Conservation (phyloP, 2,888 invertebrate species). For the Drosophila monieri region DNA sequence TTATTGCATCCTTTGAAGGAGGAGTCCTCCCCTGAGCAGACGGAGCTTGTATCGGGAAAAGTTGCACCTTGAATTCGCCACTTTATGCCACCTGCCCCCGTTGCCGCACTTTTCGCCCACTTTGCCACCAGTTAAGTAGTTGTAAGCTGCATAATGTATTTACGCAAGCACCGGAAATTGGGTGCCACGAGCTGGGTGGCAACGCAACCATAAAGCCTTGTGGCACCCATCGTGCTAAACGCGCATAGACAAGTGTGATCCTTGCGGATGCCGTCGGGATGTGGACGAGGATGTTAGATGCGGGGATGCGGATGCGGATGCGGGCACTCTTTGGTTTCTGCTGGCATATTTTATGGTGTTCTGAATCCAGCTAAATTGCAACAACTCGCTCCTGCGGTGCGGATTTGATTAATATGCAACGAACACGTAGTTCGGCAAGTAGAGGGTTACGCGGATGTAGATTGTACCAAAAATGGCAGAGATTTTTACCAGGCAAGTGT, state of each 20-base stretch:
- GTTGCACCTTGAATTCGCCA: conserved; percentile 68
- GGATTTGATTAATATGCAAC: conserved; percentile 46
- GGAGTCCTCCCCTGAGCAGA: conserved; percentile 30
- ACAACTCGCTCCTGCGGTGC: conserved; percentile 29
- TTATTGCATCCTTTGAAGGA: conserved; percentile 63
- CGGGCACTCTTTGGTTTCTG: conserved; percentile 32
- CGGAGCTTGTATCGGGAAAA: conserved; percentile 71
- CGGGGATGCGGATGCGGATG: conserved; percentile 32
- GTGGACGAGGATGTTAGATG: conserved; percentile 11
- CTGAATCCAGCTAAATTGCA: conserved; percentile 44
- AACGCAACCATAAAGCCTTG: conserved; percentile 43
- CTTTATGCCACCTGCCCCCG: conserved; percentile 55
- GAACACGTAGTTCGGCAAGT: conserved; percentile 31
- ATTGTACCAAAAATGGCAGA: conserved; percentile 7
- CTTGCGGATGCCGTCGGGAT: conserved; percentile 50
- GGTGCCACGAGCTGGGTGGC: conserved; percentile 63
- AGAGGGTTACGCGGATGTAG: conserved; percentile 13
- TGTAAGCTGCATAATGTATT: conserved; percentile 81
- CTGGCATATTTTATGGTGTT: conserved; percentile 42
- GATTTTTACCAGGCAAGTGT: conserved; percentile 6
- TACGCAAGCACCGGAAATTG: conserved; percentile 80
- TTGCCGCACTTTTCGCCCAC: conserved; percentile 9
- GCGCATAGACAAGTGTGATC: conserved; percentile 76
- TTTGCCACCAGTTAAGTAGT: conserved; percentile 63
- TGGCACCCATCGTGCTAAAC: conserved; percentile 63